Percentiles rank a stretch among this genome's conserved stretches.
Evolutionary conservation across 1,140 invertebrate species (phyloP).

Genomic region (Teleopsis dalmanni): DNA sequence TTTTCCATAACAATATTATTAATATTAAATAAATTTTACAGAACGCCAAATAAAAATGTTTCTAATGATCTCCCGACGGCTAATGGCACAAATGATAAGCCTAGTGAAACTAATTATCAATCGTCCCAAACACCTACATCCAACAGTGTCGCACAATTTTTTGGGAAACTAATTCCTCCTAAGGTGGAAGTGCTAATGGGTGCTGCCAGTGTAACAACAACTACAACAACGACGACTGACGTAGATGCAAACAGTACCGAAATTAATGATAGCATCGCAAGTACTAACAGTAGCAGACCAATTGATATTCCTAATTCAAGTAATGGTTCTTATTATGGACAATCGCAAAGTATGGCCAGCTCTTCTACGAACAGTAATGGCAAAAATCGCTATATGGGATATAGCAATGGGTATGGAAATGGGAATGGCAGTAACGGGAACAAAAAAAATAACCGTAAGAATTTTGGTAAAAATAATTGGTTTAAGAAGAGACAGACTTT

Average conservation of each 20-base stretch:
- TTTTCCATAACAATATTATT: no score
- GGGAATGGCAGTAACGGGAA: slow-evolving; percentile 13
- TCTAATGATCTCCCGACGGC: no score
- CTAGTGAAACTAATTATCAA: no score
- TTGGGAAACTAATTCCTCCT: slow-evolving; percentile 39
- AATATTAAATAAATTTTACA: no score
- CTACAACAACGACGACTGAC: neutral
- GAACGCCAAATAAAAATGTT: no score
- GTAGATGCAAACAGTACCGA: slow-evolving; percentile 14
- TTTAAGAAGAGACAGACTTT: slow-evolving; percentile 43
- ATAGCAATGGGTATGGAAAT: slow-evolving; percentile 4
- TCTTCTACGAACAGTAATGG: slow-evolving; percentile 19
- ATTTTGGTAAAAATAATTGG: slow-evolving; percentile 19
- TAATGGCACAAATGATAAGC: no score
- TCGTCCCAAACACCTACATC: no score
- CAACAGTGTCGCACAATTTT: slow-evolving; percentile 37
- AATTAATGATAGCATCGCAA: slow-evolving; percentile 26
- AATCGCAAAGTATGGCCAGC: no score
- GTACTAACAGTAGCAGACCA: neutral
- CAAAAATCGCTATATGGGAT: slow-evolving; percentile 5
- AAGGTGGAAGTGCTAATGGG: slow-evolving; percentile 41
- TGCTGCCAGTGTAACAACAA: neutral
- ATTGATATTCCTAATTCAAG: neutral
- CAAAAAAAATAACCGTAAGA: slow-evolving; percentile 27
- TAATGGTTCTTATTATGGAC: slow-evolving; percentile 1